Base-by-base conservation (phyloP, 2,888 invertebrate genomes). In the Alcis repandata region DNA sequence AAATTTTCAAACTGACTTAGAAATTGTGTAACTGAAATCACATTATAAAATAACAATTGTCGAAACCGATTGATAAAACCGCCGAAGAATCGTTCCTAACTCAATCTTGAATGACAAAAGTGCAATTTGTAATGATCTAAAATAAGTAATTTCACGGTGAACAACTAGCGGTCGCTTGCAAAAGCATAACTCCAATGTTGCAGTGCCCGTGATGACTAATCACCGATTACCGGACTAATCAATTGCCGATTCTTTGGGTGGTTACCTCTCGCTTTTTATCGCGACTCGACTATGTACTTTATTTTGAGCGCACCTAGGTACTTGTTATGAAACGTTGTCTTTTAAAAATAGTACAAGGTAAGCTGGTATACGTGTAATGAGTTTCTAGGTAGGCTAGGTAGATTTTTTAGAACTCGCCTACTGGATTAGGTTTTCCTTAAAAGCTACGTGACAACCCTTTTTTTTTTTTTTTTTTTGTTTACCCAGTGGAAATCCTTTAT, bases 131-230 rank as follows among this genome's bases (percentile, higher is more conserved):
- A 71, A 70, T 59, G 63, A 62, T 69, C 57, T 70, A 56, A 75
- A 74, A 74, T 74, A 67, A 56, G 64, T 72, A 70, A 80, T 80
- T 80, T 80, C 81, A 80, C 80, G 80, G 77, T 78, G 66, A 27
- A 61, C 70, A 63, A 68, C 64, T 63, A 62, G 59, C 41, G 53
- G 59, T 65, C 45, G 53, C 59, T 79, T 78, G 62, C 74, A 54
- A 67, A 63, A 66, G 51, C 41, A 51, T 54, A 64, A 64, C 49
- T 69, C 62, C 48, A 62, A 61, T 59, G 59, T 67, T 67, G 62
- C 60, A 63, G 36, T 19, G 49, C 17, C 45, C 43, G 52, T 54
- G 61, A 57, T 60, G 56, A 52, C 62, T 65, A 63, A 63, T 63
- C 54, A 59, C 32, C 58, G 43, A 57, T 64, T 48, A 64, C 43